Conservation (phyloP, 2,888 invertebrate genomes). For the Campopleginae sp. region DNA sequence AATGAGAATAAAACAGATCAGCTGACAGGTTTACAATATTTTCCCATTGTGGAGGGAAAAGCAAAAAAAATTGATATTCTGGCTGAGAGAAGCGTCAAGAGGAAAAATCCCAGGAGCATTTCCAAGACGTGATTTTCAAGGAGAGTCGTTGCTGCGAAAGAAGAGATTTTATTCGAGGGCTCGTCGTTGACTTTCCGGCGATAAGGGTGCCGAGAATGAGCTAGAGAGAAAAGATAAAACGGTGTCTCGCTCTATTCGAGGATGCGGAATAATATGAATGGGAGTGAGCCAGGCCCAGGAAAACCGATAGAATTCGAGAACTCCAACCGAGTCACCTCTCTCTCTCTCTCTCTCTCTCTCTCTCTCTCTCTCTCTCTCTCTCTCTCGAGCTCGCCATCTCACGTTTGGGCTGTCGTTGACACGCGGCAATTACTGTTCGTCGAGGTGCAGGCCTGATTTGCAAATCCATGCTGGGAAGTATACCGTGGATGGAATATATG, state of each 20-base stretch:
- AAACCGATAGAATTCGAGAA: slow-evolving; percentile 63
- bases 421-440: slow-evolving; percentile 68
- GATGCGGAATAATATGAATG: slow-evolving; percentile 50
- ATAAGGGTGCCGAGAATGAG: slow-evolving; percentile 48
- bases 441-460: slow-evolving; percentile 60
- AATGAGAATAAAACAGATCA: slow-evolving; percentile 4
- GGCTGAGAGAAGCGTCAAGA: slow-evolving; percentile 22
- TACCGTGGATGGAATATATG: slow-evolving; percentile 45
- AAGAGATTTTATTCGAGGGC: slow-evolving; percentile 55
- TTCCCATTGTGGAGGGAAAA: slow-evolving; percentile 16
- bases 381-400: slow-evolving; percentile 10
- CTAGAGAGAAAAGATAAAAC: slow-evolving; percentile 38
- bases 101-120: slow-evolving; percentile 29
- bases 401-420: slow-evolving; percentile 61
- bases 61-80: slow-evolving; percentile 21
- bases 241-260: slow-evolving; percentile 34
- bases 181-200: slow-evolving; percentile 56
- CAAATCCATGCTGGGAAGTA: slow-evolving; percentile 54
- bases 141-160: slow-evolving; percentile 31
- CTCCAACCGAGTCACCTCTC: slow-evolving; percentile 36
- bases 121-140: slow-evolving; percentile 32
- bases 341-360: slow-evolving; percentile 25
- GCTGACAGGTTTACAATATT: slow-evolving; percentile 20
- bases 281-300: slow-evolving; percentile 19
- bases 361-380: slow-evolving; percentile 22